Conservation (phyloP, 2,888 invertebrate species). For the Eulithis prunata region DNA sequence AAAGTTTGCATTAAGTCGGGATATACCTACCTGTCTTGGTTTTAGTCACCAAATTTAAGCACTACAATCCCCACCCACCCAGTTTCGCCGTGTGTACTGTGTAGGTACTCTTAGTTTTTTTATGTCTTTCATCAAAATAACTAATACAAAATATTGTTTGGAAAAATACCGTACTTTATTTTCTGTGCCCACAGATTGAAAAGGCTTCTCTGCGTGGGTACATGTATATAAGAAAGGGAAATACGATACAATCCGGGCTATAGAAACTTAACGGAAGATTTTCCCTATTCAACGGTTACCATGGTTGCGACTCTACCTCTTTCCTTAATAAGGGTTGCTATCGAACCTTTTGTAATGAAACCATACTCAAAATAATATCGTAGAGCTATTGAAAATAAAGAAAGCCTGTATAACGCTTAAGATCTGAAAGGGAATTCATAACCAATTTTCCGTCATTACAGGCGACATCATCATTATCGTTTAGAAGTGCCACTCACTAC, state of each 20-base stretch:
- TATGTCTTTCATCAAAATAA: too few relatives aligned
- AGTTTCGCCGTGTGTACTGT: too few relatives aligned
- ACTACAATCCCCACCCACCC: too few relatives aligned
- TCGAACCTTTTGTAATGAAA: constrained; percentile 26
- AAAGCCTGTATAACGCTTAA: background rate
- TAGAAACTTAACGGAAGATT: constrained; percentile 17
- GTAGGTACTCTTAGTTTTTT: background rate
- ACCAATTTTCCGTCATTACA: background rate
- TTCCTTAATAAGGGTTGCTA: constrained; percentile 21
- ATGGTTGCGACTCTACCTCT: constrained; percentile 27
- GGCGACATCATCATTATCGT: too few relatives aligned
- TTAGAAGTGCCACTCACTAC: too few relatives aligned
- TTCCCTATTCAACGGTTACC: constrained; percentile 27
- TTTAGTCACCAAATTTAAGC: too few relatives aligned
- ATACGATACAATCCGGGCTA: constrained; percentile 6
- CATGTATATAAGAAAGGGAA: background rate
- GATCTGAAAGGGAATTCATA: background rate
- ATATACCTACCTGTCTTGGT: too few relatives aligned
- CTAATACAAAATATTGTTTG: too few relatives aligned
- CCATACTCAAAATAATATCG: constrained; percentile 21
- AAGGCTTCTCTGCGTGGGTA: constrained; percentile 4
- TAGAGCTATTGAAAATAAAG: constrained; percentile 18
- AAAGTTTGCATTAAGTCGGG: too few relatives aligned
- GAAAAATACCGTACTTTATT: too few relatives aligned
- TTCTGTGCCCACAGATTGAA: background rate